These are phyloP conservation scores for Puntigrus tetrazona DNA, from an alignment of 2,113 vertebrate species.

Conservation along the genomic window DNA sequence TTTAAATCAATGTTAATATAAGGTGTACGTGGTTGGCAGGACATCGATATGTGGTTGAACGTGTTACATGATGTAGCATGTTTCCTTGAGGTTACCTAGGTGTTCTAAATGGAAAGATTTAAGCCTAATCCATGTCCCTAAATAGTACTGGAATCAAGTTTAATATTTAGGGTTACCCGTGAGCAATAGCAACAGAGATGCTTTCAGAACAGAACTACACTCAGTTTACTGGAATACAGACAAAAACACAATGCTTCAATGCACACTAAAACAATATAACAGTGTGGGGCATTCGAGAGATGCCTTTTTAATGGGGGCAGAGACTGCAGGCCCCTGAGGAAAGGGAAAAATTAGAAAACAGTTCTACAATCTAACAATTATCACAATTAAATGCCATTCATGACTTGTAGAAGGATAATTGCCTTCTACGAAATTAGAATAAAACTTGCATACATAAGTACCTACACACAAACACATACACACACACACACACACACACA, in stretches of 20 bases:
- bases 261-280: constrained; percentile 8
- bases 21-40: too few relatives aligned
- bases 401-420: constrained; percentile 24
- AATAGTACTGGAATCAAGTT: neutral
- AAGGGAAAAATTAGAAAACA: neutral
- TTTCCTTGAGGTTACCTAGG: too few relatives aligned
- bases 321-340: constrained; percentile 1
- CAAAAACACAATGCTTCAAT: neutral
- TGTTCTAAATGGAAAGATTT: too few relatives aligned
- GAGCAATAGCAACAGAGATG: neutral
- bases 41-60: too few relatives aligned
- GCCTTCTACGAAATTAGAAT: neutral
- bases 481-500: neutral
- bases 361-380: constrained; percentile 38
- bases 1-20: too few relatives aligned
- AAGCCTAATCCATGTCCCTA: too few relatives aligned
- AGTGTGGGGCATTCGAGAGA: neutral
- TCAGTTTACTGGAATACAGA: neutral
- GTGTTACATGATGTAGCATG: too few relatives aligned
- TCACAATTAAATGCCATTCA: constrained; percentile 34
- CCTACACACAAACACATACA: neutral
- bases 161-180: too few relatives aligned
- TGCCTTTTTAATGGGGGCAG: constrained; percentile 8
- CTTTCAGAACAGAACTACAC: neutral
- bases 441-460: neutral